Base-by-base conservation (phyloP, 2,113 vertebrate genomes). In the Centropus bengalensis region DNA sequence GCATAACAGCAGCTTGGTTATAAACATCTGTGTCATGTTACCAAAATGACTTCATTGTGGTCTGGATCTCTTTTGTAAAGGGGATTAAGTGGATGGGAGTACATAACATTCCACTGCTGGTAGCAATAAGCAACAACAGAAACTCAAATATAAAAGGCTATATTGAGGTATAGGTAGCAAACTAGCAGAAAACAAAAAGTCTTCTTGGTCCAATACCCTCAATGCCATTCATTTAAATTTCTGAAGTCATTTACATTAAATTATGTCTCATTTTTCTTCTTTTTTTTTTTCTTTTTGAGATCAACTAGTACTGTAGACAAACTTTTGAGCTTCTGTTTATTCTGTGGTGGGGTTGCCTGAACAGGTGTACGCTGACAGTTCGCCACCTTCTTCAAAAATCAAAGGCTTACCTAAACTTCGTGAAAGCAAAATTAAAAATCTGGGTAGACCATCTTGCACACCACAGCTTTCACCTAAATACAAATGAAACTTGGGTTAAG, bases 331-430 rank as follows among this genome's bases (percentile, higher is more conserved):
- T 21, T 83, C 59, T 56, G 1, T n/a, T 81, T 78, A 47, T 71
- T 86, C 86, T 14, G 24, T 27, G 9, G 12, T 44, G 59, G 36
- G 54, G 45, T 8, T 8, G 4, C 56, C 30, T 89, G 67, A 40
- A 15, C 0, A 1, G 22, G 23, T 58, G 21, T 14, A 63, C 1
- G 0, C 28, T 44, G 45, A 45, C 13, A n/a, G 28, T 26, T 32
- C 74, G 60, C 11, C 15, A 56, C 2, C 36, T 51, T 23, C 68
- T 80, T 66, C 24, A 77, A 92, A 92, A 77, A 45, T 15, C 3
- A 14, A 91, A 76, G 27, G 36, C 16, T 80, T 74, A 45, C 30
- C 36, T 74, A 81, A 78, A 73, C 12, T 62, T 71, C n/a, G 5
- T 62, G 23, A 86, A 88, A 74, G 45, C 67, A 80, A 80, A 82